These are phyloP conservation scores for Chaetoderma sp. DNA, from an alignment of 2,888 invertebrate species.

Conservation along the genomic window DNA sequence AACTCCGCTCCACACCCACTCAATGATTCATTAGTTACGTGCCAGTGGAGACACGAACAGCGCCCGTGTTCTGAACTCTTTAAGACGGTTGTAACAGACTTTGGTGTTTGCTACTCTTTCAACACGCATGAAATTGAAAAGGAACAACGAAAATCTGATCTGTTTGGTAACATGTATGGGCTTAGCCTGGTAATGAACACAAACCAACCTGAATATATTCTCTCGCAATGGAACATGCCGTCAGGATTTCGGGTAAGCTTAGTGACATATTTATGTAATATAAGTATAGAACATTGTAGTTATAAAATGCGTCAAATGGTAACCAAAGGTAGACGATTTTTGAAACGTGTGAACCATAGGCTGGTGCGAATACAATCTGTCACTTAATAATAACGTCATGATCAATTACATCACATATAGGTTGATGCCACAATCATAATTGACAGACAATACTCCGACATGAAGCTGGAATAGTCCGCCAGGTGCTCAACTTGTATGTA, in stretches of 20 bases:
- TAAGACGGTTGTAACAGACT: neutral
- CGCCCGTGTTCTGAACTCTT: neutral
- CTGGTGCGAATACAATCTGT: no score
- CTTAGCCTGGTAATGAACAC: neutral
- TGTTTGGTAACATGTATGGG: neutral
- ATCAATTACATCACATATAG: no score
- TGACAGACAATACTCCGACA: no score
- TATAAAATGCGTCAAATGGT: no score
- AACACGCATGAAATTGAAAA: neutral
- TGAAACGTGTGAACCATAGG: no score
- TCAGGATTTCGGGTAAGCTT: conserved; percentile 1
- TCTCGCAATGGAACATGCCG: neutral
- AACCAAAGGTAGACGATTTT: no score
- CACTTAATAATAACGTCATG: no score
- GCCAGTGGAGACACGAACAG: neutral
- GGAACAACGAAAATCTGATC: neutral
- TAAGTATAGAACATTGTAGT: no score
- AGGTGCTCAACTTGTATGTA: no score
- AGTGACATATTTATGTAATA: no score
- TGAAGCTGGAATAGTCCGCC: no score
- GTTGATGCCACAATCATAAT: no score
- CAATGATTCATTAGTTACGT: neutral
- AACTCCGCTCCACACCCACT: neutral
- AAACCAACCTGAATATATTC: neutral
- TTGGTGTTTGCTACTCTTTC: neutral